Evolutionary conservation across 2,113 vertebrate species (phyloP).

Genomic region (Esox niger): DNA sequence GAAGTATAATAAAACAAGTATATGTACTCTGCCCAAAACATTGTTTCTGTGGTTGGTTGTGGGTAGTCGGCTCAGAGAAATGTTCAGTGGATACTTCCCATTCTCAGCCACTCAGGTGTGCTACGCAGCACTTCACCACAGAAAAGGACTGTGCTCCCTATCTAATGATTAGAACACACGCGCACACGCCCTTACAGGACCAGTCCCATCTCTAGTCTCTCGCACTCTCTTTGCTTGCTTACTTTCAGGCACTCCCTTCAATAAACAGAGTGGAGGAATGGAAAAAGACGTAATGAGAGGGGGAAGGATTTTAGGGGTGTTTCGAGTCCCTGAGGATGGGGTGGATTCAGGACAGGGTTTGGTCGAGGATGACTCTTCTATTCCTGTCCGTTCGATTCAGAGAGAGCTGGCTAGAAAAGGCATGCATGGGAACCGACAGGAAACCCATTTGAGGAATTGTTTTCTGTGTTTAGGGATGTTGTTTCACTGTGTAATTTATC

Average conservation of each 20-base stretch:
- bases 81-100: background rate
- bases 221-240: background rate
- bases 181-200: background rate
- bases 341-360: too few relatives aligned
- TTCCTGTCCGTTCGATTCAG: too few relatives aligned
- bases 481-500: too few relatives aligned
- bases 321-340: background rate
- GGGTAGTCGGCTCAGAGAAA: background rate
- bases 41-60: background rate
- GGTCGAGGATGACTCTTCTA: too few relatives aligned
- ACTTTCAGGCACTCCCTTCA: background rate
- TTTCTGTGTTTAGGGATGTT: too few relatives aligned
- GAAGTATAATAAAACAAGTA: too few relatives aligned
- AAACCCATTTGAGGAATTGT: too few relatives aligned
- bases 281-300: background rate
- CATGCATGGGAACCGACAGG: background rate
- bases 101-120: background rate
- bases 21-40: background rate
- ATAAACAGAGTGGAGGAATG: background rate
- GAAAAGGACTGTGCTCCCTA: background rate
- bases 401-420: background rate
- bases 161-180: background rate
- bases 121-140: too few relatives aligned
- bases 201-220: background rate
- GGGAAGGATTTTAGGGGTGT: background rate